Conservation (phyloP, 2,113 vertebrate species). For the Panthera leo region DNA sequence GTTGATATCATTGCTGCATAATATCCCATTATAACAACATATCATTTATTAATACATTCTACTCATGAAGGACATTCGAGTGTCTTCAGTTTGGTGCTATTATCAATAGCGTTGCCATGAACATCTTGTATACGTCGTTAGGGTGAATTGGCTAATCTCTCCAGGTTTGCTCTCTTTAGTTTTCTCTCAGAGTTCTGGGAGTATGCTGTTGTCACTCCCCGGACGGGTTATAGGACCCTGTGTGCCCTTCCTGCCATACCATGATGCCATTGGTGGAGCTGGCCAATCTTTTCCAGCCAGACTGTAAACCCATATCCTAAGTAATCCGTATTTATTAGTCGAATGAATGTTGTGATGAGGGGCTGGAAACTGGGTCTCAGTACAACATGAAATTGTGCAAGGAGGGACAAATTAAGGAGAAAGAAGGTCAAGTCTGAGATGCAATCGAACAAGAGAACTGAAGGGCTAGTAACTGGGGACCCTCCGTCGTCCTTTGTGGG, state of each 20-base stretch:
- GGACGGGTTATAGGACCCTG: not conserved
- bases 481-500: not conserved
- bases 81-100: not conserved
- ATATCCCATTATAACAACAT: too few species aligned
- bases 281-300: not conserved
- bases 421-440: not conserved
- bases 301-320: not conserved
- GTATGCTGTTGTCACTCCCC: not conserved
- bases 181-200: not conserved
- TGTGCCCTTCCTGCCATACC: not conserved
- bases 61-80: fast-evolving
- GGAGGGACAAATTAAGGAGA: not conserved
- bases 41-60: not conserved
- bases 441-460: fast-evolving
- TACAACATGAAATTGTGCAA: not conserved
- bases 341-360: not conserved
- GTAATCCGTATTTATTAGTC: not conserved
- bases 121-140: not conserved
- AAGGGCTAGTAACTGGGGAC: not conserved
- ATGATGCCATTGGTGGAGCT: not conserved
- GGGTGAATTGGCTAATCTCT: not conserved
- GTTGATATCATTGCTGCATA: not conserved
- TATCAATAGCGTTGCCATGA: not conserved
- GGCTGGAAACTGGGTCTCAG: not conserved
- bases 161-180: not conserved